A percentile compares a stretch with the other conserved stretches of the same genome.
These are phyloP conservation scores for Nomada flava DNA, from an alignment of 2,888 invertebrate genomes.

Conservation along the genomic window DNA sequence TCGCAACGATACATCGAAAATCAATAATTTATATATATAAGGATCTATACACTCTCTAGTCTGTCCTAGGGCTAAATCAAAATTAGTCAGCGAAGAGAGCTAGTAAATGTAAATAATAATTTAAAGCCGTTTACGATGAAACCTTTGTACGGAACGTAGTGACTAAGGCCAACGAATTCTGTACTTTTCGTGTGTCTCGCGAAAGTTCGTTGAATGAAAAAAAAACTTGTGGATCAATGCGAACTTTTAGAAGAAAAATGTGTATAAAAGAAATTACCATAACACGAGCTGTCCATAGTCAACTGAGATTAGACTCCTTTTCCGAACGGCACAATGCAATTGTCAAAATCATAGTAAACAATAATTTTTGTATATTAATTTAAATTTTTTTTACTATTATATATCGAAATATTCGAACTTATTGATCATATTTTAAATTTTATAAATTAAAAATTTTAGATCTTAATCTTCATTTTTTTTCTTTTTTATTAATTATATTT, in stretches of 20 bases:
- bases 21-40: conserved; percentile 50
- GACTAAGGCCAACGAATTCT: conserved; percentile 66
- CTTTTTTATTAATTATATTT: conserved; percentile 3
- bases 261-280: conserved; percentile 60
- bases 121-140: conserved; percentile 66
- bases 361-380: conserved; percentile 26
- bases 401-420: conserved; percentile 10
- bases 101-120: conserved; percentile 72
- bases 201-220: conserved; percentile 63
- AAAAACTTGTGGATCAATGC: conserved; percentile 61
- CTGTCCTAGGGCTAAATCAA: conserved; percentile 78
- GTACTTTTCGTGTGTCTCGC: conserved; percentile 53
- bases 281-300: conserved; percentile 62
- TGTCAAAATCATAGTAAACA: conserved; percentile 64
- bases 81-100: conserved; percentile 72
- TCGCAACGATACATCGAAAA: conserved; percentile 51
- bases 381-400: conserved; percentile 4
- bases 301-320: conserved; percentile 61
- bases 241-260: conserved; percentile 46
- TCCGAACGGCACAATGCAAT: conserved; percentile 61
- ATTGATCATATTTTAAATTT: conserved; percentile 20
- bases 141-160: conserved; percentile 70
- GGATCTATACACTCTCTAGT: conserved; percentile 57
- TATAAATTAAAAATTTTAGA: not conserved
- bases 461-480: conserved; percentile 9